Evolutionary conservation across 2,888 invertebrate genomes (phyloP).

Genomic region (Agrotis clavis): DNA sequence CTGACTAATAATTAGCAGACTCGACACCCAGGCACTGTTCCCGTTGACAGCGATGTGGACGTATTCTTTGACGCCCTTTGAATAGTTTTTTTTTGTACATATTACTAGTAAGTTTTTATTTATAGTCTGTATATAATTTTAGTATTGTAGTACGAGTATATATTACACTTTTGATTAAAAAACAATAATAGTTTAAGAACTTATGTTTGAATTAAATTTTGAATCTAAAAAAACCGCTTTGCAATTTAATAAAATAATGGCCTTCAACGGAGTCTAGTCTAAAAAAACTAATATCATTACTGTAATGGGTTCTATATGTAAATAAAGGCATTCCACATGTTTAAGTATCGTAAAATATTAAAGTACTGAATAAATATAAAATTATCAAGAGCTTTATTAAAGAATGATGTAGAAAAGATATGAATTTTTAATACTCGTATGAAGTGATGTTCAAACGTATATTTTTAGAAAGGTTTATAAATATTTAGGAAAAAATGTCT

Average conservation of each 20-base stretch:
- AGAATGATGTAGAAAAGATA: conserved; percentile 1
- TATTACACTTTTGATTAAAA: no score
- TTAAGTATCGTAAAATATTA: conserved; percentile 24
- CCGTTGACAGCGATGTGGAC: no score
- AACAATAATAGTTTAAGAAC: no score
- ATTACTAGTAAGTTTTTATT: no score
- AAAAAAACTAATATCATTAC: neutral
- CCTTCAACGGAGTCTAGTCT: no score
- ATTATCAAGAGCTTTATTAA: neutral
- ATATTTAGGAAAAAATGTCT: neutral
- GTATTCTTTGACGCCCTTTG: no score
- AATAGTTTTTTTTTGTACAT: no score
- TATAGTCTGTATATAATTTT: no score
- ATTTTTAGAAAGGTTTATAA: neutral
- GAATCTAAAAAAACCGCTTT: neutral
- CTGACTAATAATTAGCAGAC: no score
- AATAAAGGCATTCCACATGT: conserved; percentile 4
- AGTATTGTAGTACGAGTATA: no score
- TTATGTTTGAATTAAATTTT: no score
- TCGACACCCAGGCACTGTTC: no score
- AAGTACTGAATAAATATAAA: conserved; percentile 32
- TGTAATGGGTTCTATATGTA: neutral
- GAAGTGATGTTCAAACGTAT: neutral
- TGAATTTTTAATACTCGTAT: conserved; percentile 18
- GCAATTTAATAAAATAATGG: neutral